Conservation (phyloP, 2,888 invertebrate genomes). For the Dynastes grantii region DNA sequence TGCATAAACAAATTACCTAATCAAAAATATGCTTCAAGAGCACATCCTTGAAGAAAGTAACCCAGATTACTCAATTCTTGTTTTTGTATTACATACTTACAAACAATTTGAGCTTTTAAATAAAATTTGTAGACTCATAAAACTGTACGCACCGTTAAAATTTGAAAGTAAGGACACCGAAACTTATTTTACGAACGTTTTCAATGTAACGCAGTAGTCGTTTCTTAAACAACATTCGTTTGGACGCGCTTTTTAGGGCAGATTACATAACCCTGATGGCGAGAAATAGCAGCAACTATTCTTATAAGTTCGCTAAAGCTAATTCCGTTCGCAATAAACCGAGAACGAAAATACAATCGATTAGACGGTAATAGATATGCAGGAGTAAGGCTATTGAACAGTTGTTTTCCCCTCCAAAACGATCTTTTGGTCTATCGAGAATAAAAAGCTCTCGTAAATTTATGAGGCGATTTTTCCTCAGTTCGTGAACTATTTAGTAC, state of each 20-base stretch:
- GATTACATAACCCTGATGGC: constrained; percentile 5
- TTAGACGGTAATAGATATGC: background rate
- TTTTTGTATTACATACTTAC: background rate
- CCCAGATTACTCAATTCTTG: background rate
- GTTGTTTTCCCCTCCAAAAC: background rate
- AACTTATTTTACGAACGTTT: constrained; percentile 8
- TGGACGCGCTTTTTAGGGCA: constrained; percentile 5
- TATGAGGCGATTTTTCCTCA: background rate
- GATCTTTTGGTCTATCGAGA: background rate
- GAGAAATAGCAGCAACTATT: background rate
- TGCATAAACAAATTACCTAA: constrained; percentile 18
- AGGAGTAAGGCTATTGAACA: background rate
- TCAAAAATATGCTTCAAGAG: constrained; percentile 21
- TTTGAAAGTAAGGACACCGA: constrained; percentile 25
- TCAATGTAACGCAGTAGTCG: background rate
- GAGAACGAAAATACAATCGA: constrained; percentile 1
- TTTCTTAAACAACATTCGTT: constrained; percentile 12
- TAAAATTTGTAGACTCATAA: constrained; percentile 6
- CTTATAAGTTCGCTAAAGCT: background rate
- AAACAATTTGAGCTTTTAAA: no score
- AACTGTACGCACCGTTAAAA: constrained; percentile 36
- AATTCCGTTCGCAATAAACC: background rate
- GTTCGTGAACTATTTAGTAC: background rate
- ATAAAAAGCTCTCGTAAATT: background rate
- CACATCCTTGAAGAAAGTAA: constrained; percentile 1